phyloP scores from a whole-genome alignment of 1,140 invertebrate species.

The Brachionus asplanchnoidis region DNA sequence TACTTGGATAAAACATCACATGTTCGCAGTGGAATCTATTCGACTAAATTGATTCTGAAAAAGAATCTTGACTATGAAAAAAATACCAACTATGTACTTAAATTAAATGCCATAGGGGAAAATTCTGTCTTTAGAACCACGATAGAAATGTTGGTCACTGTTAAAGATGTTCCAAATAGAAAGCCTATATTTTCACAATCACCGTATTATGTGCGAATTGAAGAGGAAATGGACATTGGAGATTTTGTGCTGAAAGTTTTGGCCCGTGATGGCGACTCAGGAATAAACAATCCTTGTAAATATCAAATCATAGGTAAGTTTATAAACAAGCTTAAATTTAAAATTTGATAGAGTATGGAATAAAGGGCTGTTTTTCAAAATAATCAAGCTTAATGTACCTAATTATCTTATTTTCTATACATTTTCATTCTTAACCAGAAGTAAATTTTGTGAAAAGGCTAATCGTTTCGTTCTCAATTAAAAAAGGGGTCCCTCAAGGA shows the following conservation, averaged over 20 bases:
- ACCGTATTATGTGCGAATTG: conserved; percentile 27
- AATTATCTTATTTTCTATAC: too few relatives aligned
- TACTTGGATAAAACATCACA: not conserved
- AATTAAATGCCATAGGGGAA: conserved; percentile 16
- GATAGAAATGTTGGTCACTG: conserved; percentile 16
- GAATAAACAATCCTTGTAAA: conserved; percentile 12
- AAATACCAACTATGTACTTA: not conserved
- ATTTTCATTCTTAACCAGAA: too few relatives aligned
- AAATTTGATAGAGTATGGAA: too few relatives aligned
- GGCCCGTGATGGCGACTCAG: not conserved
- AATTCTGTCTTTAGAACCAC: not conserved
- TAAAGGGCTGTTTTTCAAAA: too few relatives aligned
- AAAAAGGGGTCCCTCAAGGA: too few relatives aligned
- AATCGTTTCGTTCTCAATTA: too few relatives aligned
- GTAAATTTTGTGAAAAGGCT: too few relatives aligned
- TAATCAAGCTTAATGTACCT: too few relatives aligned
- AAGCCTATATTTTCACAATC: conserved; percentile 28
- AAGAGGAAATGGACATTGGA: conserved; percentile 1
- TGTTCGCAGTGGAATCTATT: not conserved
- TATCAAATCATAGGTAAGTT: not conserved
- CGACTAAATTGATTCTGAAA: not conserved
- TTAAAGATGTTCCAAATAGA: conserved; percentile 28
- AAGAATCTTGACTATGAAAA: conserved; percentile 24
- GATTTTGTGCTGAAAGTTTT: not conserved
- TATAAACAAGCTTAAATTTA: too few relatives aligned